Evolutionary conservation across 92 coral and sea anemone species (phyloP).

Genomic region (Metridium senile): DNA sequence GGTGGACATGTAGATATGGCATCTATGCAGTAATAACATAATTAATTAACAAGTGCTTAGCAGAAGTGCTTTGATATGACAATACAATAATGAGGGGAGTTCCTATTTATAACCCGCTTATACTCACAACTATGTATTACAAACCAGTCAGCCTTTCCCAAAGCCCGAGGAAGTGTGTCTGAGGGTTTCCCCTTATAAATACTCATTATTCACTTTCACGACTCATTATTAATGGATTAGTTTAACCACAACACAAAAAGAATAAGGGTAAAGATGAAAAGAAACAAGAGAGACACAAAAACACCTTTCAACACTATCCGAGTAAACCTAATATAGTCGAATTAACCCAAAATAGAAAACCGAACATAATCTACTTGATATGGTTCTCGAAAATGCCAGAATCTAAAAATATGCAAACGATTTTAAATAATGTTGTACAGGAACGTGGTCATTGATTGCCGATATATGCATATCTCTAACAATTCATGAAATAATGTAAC

Average conservation of each 20-base stretch:
- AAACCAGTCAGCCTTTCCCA: neutral
- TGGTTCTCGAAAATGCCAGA: neutral
- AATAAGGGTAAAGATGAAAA: no score
- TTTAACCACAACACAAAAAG: neutral
- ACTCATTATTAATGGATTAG: slow-evolving; percentile 5
- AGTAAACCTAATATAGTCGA: neutral
- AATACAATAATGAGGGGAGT: slow-evolving; percentile 23
- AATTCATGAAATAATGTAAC: no score
- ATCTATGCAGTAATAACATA: slow-evolving; percentile 69
- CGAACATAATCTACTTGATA: neutral
- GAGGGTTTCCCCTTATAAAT: slow-evolving; percentile 6
- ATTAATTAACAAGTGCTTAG: slow-evolving; percentile 44
- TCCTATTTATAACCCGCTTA: neutral
- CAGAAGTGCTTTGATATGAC: slow-evolving; percentile 32
- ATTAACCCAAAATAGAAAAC: neutral
- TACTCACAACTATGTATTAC: neutral
- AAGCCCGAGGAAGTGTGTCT: slow-evolving; percentile 4
- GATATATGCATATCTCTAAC: no score
- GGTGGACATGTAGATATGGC: slow-evolving; percentile 98
- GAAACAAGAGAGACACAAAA: neutral
- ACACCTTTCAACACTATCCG: neutral
- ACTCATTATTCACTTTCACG: neutral
- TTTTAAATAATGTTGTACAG: neutral
- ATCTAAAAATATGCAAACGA: neutral
- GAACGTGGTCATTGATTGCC: no score